Evolutionary conservation across 2,888 invertebrate species (phyloP).

Genomic region (Hecatera dysodea): DNA sequence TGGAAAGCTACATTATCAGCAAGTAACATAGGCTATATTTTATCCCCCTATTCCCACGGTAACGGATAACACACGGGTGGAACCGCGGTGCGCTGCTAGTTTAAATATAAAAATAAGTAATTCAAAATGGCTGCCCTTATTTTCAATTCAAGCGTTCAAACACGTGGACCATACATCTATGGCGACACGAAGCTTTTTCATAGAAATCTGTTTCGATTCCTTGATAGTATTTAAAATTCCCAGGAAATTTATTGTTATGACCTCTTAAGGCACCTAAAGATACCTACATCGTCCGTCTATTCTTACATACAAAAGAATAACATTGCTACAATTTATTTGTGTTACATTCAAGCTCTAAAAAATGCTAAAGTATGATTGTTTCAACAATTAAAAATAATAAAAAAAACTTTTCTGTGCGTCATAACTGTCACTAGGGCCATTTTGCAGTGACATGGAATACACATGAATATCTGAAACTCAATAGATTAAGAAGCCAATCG

Average conservation of each 20-base stretch:
- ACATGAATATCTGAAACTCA: not conserved
- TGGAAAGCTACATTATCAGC: no score
- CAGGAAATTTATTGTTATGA: not conserved
- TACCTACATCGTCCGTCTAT: not conserved
- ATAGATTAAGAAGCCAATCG: not conserved
- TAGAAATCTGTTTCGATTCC: no score
- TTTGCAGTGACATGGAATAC: not conserved
- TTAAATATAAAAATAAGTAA: not conserved
- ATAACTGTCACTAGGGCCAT: not conserved
- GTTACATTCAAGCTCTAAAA: not conserved
- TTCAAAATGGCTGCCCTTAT: no score
- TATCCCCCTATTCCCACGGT: no score
- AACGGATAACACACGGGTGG: no score
- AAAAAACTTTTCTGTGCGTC: not conserved
- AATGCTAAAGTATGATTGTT: not conserved
- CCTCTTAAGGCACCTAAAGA: not conserved
- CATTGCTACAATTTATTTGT: not conserved
- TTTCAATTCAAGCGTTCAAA: no score
- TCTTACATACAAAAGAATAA: not conserved
- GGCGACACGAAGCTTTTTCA: no score
- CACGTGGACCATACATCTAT: no score
- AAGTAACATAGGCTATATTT: no score
- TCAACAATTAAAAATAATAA: not conserved
- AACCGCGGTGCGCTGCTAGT: no score
- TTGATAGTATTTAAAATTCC: not conserved